A percentile compares a stretch with the other conserved stretches of the same genome.
phyloP scores from a whole-genome alignment of 2,113 vertebrate genomes.

The Phyllopteryx taeniolatus region DNA sequence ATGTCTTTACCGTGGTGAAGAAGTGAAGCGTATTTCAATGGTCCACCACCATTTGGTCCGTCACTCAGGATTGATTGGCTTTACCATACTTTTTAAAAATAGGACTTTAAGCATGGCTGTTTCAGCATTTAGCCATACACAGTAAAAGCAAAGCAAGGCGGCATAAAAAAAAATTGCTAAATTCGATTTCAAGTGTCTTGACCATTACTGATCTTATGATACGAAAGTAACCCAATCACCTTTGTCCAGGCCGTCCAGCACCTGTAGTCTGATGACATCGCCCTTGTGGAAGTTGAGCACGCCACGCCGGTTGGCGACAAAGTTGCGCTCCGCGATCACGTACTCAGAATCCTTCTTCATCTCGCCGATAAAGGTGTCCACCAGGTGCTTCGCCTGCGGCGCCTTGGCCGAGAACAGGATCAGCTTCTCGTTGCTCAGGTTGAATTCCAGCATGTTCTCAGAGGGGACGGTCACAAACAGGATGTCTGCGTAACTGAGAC shows the following conservation, averaged over 20 bases:
- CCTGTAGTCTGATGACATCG: slow-evolving; percentile 89
- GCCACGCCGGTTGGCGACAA: slow-evolving; percentile 76
- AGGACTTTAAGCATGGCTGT: no score
- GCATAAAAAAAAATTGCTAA: no score
- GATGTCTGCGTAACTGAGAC: slow-evolving; percentile 85
- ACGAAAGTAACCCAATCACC: slow-evolving; percentile 64
- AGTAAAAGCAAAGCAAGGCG: no score
- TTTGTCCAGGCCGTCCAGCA: slow-evolving; percentile 76
- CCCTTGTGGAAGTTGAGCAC: slow-evolving; percentile 93
- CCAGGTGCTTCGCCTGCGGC: slow-evolving; percentile 86
- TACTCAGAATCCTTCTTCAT: slow-evolving; percentile 97
- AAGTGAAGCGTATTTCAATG: no score
- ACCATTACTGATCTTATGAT: no score
- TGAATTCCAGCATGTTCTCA: slow-evolving; percentile 95
- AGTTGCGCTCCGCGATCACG: slow-evolving; percentile 88
- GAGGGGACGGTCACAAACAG: slow-evolving; percentile 91
- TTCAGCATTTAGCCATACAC: no score
- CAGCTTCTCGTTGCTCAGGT: slow-evolving; percentile 88
- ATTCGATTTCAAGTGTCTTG: no score
- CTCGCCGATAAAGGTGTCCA: slow-evolving; percentile 89
- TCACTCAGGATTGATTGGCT: no score
- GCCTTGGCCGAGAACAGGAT: slow-evolving; percentile 96
- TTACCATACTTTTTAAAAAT: no score
- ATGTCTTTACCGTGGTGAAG: no score
- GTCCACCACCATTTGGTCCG: no score